A percentile compares a stretch with the other conserved stretches of the same genome.
phyloP scores from a whole-genome alignment of 2,113 vertebrate species.

The Podiceps cristatus region DNA sequence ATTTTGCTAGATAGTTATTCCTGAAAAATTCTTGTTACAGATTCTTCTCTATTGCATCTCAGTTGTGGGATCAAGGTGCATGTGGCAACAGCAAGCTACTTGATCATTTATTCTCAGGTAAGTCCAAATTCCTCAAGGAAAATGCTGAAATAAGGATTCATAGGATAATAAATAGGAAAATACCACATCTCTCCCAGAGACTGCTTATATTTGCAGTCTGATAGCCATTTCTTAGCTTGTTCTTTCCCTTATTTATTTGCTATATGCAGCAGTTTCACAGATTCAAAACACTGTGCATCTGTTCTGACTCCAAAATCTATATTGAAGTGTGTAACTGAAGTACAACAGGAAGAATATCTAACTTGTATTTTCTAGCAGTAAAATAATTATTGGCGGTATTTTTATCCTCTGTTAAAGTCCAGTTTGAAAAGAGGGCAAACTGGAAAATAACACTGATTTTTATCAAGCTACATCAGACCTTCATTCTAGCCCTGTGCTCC shows the following conservation, averaged over 20 bases:
- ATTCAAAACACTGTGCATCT: not conserved
- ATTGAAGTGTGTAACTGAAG: not conserved
- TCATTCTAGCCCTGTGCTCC: not conserved
- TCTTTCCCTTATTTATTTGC: not conserved
- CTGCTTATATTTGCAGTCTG: not conserved
- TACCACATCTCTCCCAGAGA: not conserved
- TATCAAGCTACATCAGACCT: not conserved
- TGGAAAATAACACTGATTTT: not conserved
- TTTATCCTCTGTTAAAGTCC: not conserved
- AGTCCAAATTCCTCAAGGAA: not conserved
- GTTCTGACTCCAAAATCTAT: not conserved
- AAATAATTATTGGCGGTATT: not conserved
- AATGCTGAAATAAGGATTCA: not conserved
- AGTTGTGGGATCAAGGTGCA: not conserved
- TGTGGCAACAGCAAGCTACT: not conserved
- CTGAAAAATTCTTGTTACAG: not conserved
- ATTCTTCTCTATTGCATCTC: not conserved
- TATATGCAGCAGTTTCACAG: not conserved
- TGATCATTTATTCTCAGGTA: not conserved
- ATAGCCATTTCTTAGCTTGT: not conserved
- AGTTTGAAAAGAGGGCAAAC: not conserved
- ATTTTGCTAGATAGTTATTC: not conserved
- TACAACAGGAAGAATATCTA: not conserved
- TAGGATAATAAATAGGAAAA: not conserved
- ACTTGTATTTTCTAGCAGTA: not conserved